Evolutionary conservation across 2,113 vertebrate species (phyloP).

Genomic region (Raja brachyura): DNA sequence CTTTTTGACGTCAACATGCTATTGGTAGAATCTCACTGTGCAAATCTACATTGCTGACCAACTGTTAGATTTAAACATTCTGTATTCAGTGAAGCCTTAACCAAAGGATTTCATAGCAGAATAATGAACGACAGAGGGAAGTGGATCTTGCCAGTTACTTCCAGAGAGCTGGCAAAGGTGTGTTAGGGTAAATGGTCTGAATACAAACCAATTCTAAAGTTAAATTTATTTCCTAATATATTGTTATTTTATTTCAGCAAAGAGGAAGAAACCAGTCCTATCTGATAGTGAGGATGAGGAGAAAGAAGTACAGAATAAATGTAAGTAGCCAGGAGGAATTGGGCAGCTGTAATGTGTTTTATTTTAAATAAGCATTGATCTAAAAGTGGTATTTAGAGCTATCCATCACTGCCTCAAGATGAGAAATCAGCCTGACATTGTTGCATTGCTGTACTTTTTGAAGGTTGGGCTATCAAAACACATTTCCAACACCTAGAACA

Average conservation of each 20-base stretch:
- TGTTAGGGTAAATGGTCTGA: background rate
- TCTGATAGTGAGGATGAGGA: constrained; percentile 93
- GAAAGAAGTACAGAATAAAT: constrained; percentile 45
- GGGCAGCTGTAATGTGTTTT: background rate
- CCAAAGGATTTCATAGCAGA: background rate
- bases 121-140: background rate
- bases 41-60: background rate
- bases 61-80: no score
- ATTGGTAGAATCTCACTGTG: background rate
- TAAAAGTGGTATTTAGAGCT: background rate
- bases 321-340: background rate
- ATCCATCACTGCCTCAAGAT: background rate
- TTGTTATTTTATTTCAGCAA: constrained; percentile 47
- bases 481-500: background rate
- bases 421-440: background rate
- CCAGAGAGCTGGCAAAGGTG: background rate
- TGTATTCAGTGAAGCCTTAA: background rate
- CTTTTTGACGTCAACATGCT: background rate
- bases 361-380: background rate
- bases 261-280: constrained; percentile 81
- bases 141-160: background rate
- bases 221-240: background rate
- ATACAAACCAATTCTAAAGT: background rate
- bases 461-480: background rate
- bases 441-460: background rate